Conservation (phyloP, 35 echinoderm and acorn worm genomes). For the Ptychodera flava region DNA sequence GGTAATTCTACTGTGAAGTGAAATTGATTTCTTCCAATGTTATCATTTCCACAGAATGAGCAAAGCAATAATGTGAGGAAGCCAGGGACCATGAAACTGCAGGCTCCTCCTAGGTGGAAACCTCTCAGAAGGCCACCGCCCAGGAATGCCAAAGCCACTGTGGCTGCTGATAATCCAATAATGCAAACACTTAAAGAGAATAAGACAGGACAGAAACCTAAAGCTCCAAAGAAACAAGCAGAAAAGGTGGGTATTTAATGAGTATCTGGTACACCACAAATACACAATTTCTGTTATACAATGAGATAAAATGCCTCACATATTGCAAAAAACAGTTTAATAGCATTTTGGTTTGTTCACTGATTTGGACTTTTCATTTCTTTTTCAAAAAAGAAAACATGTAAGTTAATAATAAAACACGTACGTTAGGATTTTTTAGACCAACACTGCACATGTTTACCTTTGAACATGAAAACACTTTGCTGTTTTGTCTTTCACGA, state of each 20-base stretch:
- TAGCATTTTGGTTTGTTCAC: too few species aligned
- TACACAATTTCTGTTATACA: background rate
- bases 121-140: background rate
- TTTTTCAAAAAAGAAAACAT: background rate
- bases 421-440: background rate
- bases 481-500: too few species aligned
- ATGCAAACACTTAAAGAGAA: background rate
- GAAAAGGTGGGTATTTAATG: background rate
- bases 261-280: background rate
- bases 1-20: too few species aligned
- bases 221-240: background rate
- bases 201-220: background rate
- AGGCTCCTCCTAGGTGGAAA: background rate
- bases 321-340: too few species aligned
- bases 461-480: background rate
- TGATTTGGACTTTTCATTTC: background rate
- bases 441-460: background rate
- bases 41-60: background rate
- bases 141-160: background rate
- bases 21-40: too few species aligned
- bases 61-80: background rate
- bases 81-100: background rate
- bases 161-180: background rate
- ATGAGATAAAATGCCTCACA: background rate
- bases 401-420: background rate